Base-by-base conservation (phyloP, 1,140 invertebrate species). In the Dreissena polymorpha region DNA sequence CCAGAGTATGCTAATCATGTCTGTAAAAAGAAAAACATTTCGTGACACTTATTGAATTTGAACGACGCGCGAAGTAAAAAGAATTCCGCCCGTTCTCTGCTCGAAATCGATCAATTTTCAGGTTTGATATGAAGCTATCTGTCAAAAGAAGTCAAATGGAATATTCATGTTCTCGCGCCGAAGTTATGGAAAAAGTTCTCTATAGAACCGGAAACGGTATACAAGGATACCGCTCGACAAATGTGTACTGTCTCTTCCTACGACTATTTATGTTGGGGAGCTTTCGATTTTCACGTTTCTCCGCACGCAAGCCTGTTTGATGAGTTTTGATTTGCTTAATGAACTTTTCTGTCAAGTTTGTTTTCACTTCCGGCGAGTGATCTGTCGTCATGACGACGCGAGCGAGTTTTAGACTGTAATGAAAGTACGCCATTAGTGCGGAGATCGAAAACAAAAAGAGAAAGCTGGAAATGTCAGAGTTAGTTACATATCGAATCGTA, bases 91-190 rank as follows among this genome's bases (percentile, higher is more conserved):
- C 39, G 39, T 39, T 39, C 80, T 50, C 72, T 68, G 73, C 57
- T 68, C 68, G 51, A 64, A 83, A 83, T 83, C 74, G 80, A 83
- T 83, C 80, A 83, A 83, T 83, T 75, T 75, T 75, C 67, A 51
- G 71, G 71, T 74, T 72, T 70, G 80, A 75, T 83, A 83, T 83
- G 65, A 83, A 83, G 80, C 74, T 83, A 74, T 63, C 80, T 57
- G 70, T 83, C 80, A 83, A 83, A 83, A 72, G 80, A 67, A 83
- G 72, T 69, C 70, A 83, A 83, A 83, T 83, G 80, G 80, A 83
- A 67, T 83, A 83, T 83, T 83, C 80, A 83, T 83, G 80, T 83
- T 64, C 71, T 83, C 71, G 39, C 68, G 80, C 71, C 50, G 50
- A 53, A 60, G 80, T 83, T 74, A 83, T 83, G 72, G 71, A 68